A percentile compares a stretch with the other conserved stretches of the same genome.
These are phyloP conservation scores for Sandelia bainsii DNA, from an alignment of 2,797 vertebrate genomes.

Conservation along the genomic window DNA sequence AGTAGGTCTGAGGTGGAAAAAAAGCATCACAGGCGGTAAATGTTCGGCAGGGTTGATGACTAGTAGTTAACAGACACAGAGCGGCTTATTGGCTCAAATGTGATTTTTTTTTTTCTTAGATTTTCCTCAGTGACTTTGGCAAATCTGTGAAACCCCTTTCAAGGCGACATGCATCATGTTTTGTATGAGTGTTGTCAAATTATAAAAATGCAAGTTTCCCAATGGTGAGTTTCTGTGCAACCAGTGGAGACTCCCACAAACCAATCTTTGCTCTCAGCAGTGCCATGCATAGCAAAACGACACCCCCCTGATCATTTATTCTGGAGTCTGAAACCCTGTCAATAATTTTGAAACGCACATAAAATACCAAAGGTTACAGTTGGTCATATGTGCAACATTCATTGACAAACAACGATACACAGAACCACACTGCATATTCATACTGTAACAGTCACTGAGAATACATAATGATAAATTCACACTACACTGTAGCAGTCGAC, in stretches of 20 bases:
- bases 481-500: conserved; percentile 15
- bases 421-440: conserved; percentile 1
- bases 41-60: conserved; percentile 68
- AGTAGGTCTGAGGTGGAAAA: conserved; percentile 75
- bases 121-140: conserved; percentile 1
- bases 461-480: conserved; percentile 31
- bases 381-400: not conserved
- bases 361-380: not conserved
- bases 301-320: conserved; percentile 40
- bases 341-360: conserved; percentile 32
- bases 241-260: conserved; percentile 42
- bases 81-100: conserved; percentile 47
- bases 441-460: conserved; percentile 17
- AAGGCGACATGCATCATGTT: conserved; percentile 20
- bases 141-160: conserved; percentile 2
- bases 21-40: conserved; percentile 72
- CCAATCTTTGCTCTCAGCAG: conserved; percentile 38
- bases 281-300: conserved; percentile 40
- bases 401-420: conserved; percentile 9
- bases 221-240: conserved; percentile 61
- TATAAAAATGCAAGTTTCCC: conserved; percentile 43
- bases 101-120: conserved; percentile 11
- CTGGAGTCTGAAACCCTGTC: conserved; percentile 22
- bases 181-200: conserved; percentile 35
- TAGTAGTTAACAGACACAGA: conserved; percentile 58